phyloP scores from a whole-genome alignment of 2,797 vertebrate species.

The Alcedo quadribrachys region DNA sequence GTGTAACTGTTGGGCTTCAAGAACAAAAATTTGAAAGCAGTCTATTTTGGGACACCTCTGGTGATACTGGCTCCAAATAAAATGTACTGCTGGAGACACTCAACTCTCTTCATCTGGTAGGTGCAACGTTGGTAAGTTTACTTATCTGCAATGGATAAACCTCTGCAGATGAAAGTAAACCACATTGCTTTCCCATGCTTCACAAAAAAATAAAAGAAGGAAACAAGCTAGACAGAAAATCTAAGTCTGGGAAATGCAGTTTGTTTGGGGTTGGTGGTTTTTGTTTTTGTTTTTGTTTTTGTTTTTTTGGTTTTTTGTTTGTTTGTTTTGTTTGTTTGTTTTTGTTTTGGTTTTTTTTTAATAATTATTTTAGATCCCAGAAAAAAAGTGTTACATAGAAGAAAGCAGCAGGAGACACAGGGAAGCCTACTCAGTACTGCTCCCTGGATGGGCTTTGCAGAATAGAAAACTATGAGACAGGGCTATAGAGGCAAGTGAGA shows the following conservation, averaged over 20 bases:
- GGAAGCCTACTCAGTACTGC: background rate
- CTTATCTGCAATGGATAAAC: background rate
- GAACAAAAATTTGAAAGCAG: background rate
- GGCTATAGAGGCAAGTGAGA: background rate
- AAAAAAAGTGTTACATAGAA: background rate
- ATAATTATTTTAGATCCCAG: background rate
- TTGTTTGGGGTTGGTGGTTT: too few species aligned
- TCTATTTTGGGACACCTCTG: background rate
- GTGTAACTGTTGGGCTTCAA: background rate
- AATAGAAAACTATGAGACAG: background rate
- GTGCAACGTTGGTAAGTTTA: background rate
- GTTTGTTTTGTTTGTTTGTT: too few species aligned
- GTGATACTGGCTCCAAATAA: background rate
- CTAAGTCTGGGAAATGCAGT: background rate
- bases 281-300: too few species aligned
- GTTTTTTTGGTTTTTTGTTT: background rate
- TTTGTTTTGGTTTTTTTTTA: background rate
- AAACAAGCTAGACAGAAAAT: background rate
- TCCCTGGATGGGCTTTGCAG: background rate
- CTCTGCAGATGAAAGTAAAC: background rate
- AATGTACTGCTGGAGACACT: background rate
- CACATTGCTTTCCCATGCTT: background rate
- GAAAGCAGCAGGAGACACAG: background rate
- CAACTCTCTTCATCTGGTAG: background rate
- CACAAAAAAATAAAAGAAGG: background rate